phyloP scores from a whole-genome alignment of 1,140 invertebrate species.

The Apis mellifera region DNA sequence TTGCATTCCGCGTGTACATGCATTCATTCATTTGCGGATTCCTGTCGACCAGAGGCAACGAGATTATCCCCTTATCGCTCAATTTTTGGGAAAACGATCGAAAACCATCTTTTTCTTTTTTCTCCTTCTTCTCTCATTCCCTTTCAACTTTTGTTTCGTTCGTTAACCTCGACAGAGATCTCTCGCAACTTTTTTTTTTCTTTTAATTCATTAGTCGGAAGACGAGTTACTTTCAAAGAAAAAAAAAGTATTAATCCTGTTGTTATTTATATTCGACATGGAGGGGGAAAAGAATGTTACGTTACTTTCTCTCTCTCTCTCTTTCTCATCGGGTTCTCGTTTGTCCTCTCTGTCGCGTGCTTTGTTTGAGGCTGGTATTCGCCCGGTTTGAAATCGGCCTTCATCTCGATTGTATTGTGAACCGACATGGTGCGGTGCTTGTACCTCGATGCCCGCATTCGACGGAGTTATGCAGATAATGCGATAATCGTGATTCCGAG shows the following conservation, averaged over 20 bases:
- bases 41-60: neutral
- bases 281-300: too few relatives aligned
- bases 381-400: neutral
- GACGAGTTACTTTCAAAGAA: too few relatives aligned
- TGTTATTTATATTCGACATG: too few relatives aligned
- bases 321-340: too few relatives aligned
- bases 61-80: too few relatives aligned
- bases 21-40: conserved; percentile 44
- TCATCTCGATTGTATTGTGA: conserved; percentile 23
- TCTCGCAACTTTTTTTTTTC: too few relatives aligned
- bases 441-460: conserved; percentile 6
- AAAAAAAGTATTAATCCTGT: too few relatives aligned
- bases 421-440: conserved; percentile 20
- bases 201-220: too few relatives aligned
- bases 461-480: conserved; percentile 28
- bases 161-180: neutral
- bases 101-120: too few relatives aligned
- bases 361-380: neutral
- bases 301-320: too few relatives aligned
- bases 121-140: too few relatives aligned
- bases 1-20: conserved; percentile 52
- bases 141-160: neutral
- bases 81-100: too few relatives aligned
- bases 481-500: conserved; percentile 24
- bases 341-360: neutral